phyloP scores from a whole-genome alignment of 2,797 vertebrate genomes.

The Anguilla pacifica region DNA sequence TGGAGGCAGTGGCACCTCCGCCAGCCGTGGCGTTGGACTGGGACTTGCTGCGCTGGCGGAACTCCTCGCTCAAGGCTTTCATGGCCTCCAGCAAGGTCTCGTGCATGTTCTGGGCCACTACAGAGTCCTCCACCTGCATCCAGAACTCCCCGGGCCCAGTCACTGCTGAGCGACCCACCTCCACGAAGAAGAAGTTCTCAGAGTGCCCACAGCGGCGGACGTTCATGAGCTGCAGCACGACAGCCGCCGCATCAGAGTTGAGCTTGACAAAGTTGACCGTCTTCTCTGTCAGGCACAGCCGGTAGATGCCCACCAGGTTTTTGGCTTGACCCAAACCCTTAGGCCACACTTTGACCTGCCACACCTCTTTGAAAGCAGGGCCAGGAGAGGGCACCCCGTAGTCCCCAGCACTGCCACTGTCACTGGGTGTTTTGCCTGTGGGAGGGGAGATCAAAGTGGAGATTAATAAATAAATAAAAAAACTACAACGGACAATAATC shows the following conservation, averaged over 20 bases:
- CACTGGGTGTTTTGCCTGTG: constrained; percentile 69
- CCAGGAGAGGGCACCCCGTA: constrained; percentile 72
- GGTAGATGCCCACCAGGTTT: constrained; percentile 79
- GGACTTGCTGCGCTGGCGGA: constrained; percentile 79
- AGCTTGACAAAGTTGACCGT: constrained; percentile 82
- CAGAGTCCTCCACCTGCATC: constrained; percentile 81
- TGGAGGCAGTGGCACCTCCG: constrained; percentile 74
- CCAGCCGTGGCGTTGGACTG: constrained; percentile 70
- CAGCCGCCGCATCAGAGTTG: constrained; percentile 76
- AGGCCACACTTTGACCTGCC: constrained; percentile 84
- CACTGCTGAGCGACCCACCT: constrained; percentile 78
- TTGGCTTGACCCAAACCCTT: constrained; percentile 80
- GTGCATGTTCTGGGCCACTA: constrained; percentile 88
- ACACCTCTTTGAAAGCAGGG: constrained; percentile 82
- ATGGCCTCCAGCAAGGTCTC: constrained; percentile 85
- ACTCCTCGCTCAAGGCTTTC: constrained; percentile 84
- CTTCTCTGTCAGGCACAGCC: constrained; percentile 80
- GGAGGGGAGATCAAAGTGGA: no score
- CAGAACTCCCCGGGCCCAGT: constrained; percentile 79
- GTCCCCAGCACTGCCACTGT: constrained; percentile 58
- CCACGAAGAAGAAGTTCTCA: constrained; percentile 86
- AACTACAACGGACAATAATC: not conserved
- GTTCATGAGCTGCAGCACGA: constrained; percentile 83
- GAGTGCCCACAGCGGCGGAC: constrained; percentile 81
- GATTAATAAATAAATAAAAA: not conserved